Conservation (phyloP, 1,140 invertebrate species). For the Forficula auricularia region DNA sequence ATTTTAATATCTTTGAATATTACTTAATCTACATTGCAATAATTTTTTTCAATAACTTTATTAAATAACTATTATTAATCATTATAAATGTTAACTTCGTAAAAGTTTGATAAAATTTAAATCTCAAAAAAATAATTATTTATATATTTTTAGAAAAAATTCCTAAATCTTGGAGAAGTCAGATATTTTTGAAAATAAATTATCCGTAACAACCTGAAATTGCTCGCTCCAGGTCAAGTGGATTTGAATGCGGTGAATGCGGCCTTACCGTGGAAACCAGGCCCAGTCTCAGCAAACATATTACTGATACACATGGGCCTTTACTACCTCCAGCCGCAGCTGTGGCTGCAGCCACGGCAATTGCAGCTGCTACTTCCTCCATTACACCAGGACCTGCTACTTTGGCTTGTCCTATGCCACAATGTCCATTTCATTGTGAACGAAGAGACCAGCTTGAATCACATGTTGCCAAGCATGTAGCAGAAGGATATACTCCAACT, state of each 20-base stretch:
- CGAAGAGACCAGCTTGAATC: constrained; percentile 27
- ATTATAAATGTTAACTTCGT: no score
- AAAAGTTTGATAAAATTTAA: no score
- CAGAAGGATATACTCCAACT: constrained; percentile 24
- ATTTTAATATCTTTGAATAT: no score
- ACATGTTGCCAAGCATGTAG: constrained; percentile 26
- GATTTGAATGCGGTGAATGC: constrained; percentile 26
- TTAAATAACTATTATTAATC: no score
- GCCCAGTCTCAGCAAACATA: constrained; percentile 25
- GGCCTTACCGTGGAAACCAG: constrained; percentile 24
- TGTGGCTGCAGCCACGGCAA: constrained; percentile 16
- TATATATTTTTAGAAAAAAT: no score
- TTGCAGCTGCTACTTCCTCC: constrained; percentile 18
- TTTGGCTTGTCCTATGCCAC: constrained; percentile 22
- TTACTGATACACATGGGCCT: constrained; percentile 23
- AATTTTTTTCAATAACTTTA: no score
- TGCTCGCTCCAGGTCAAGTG: constrained; percentile 6
- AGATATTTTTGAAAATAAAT: no score
- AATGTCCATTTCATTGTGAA: constrained; percentile 25
- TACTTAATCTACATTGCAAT: no score
- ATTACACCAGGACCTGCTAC: no score
- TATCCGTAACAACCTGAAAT: no score
- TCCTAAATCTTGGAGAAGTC: no score
- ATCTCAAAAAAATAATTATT: no score
- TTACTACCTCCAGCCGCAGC: constrained; percentile 3